A percentile compares a stretch with the other conserved stretches of the same genome.
These are phyloP conservation scores for Holacanthus passer DNA, from an alignment of 2,113 vertebrate species.

Conservation along the genomic window DNA sequence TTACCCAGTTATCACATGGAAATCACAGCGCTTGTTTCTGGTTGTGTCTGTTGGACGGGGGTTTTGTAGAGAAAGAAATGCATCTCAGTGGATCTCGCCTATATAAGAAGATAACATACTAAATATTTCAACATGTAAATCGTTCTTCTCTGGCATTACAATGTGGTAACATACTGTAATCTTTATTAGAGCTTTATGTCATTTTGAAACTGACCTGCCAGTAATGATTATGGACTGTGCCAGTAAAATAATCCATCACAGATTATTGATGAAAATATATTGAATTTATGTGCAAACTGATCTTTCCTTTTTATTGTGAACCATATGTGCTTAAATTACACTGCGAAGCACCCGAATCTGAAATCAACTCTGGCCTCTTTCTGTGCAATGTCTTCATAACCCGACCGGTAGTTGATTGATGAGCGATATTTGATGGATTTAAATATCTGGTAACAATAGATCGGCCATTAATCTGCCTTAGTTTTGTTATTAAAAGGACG, in stretches of 20 bases:
- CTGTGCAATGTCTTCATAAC: background rate
- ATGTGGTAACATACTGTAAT: background rate
- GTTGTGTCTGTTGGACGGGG: background rate
- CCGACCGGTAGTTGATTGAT: background rate
- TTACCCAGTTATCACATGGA: constrained; percentile 2
- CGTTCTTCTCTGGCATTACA: background rate
- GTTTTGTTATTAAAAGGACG: background rate
- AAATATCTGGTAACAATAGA: background rate
- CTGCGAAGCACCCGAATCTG: background rate
- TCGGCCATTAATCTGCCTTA: background rate
- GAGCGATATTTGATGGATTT: background rate
- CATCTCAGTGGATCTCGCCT: background rate
- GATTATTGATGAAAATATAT: background rate
- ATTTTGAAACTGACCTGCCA: background rate
- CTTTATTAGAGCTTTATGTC: background rate
- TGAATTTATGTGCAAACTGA: background rate
- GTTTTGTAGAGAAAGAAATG: background rate
- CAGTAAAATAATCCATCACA: background rate
- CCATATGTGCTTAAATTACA: background rate
- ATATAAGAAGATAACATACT: background rate
- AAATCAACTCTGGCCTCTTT: background rate
- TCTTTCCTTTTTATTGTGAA: background rate
- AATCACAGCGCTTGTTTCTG: background rate
- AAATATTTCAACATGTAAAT: constrained; percentile 14
- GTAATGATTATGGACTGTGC: background rate